Evolutionary conservation across 2,113 vertebrate species (phyloP).

Genomic region (Platysternon megacephalum): DNA sequence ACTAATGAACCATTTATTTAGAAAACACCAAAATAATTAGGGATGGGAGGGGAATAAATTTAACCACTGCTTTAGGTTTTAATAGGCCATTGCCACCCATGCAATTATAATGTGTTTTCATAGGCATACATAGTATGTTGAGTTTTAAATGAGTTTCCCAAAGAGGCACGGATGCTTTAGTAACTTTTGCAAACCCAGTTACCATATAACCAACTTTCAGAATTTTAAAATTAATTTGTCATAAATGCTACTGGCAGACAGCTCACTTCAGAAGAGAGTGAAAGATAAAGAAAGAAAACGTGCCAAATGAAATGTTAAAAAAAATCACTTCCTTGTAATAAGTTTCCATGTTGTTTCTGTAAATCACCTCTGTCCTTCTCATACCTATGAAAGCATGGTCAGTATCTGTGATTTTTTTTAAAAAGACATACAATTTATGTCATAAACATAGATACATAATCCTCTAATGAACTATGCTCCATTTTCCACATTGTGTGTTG

Average conservation of each 20-base stretch:
- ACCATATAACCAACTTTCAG: not conserved
- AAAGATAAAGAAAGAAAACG: not conserved
- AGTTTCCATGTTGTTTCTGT: not conserved
- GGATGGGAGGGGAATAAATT: not conserved
- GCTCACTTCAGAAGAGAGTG: not conserved
- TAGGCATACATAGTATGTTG: not conserved
- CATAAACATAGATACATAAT: not conserved
- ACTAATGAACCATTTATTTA: not conserved
- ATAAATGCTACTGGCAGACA: not conserved
- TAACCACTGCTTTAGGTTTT: not conserved
- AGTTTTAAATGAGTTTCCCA: not conserved
- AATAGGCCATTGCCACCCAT: not conserved
- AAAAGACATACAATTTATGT: not conserved
- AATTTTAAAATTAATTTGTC: not conserved
- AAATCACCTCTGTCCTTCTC: not conserved
- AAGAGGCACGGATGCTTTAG: not conserved
- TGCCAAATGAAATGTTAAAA: not conserved
- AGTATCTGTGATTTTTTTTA: not conserved
- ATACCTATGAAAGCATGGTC: not conserved
- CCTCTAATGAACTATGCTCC: too few relatives aligned
- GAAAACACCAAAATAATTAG: not conserved
- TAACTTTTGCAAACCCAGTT: not conserved
- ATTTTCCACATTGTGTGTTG: not conserved
- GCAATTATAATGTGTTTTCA: not conserved
- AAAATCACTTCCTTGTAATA: not conserved